Base-by-base conservation (phyloP, 64 coral and sea anemone genomes). In the Catalaphyllia jardinei region DNA sequence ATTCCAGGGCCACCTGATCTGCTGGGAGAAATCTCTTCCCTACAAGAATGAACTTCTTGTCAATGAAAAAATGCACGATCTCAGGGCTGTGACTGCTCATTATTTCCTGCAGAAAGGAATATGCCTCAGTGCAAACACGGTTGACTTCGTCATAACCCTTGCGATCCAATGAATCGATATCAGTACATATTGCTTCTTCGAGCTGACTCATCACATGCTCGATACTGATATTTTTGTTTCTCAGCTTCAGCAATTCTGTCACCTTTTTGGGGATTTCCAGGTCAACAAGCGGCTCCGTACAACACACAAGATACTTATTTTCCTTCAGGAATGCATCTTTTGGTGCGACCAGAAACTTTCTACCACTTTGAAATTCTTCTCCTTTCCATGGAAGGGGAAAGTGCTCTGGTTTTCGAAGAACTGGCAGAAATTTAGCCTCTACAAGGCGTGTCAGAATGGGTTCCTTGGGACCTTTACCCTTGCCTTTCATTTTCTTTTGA, bases 351-450 rank as follows among this genome's bases (percentile, higher is more conserved):
- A 92, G 52, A 16, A 39, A 0, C 11, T 9, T 71, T 38, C 3
- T 67, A 14, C 8, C 9, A 14, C 30, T 17, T 24, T 39, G n/a
- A 9, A 71, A 4, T 55, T 90, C 87, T 35, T 95, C 78, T 10
- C 80, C 82, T 82, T 95, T 94, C 96, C 96, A 98, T 19, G 74
- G 63, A 27, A 93, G 82, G 15, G 96, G 96, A 25, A 87, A 94
- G 14, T 42, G 24, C 59, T 82, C 12, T 28, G 96, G 96, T 76
- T 91, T 98, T 61, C 55, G 54, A 59, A 95, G 77, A 18, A 93
- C 65, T 20, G 96, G 96, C 0, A 98, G 89, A 91, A 98, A 91
- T 73, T 60, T 50, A 30, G 87, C 75, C 69, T 77, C 29, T 33
- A 71, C 77, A 76, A 98, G 31, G 29, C 75, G 60, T 67, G 27